Evolutionary conservation across 2,797 vertebrate species (phyloP).

Genomic region (Pygocentrus nattereri): DNA sequence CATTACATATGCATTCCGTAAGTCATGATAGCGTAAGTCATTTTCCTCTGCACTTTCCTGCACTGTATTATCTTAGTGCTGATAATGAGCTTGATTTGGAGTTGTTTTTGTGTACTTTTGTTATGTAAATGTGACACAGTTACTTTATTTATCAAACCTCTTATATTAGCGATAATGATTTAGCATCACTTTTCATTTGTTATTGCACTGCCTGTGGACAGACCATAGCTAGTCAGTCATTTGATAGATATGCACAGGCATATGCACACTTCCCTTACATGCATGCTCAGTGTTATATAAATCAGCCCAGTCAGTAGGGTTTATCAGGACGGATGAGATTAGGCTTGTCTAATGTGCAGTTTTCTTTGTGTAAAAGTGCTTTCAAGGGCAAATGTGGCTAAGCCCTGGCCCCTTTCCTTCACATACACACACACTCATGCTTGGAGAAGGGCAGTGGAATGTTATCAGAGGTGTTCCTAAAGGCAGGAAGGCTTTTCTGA

Average conservation of each 20-base stretch:
- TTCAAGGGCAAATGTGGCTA: constrained; percentile 13
- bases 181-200: too few species aligned
- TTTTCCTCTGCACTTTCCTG: too few species aligned
- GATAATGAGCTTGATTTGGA: background rate
- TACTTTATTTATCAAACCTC: background rate
- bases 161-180: background rate
- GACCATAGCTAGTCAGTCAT: background rate
- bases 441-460: constrained; percentile 46
- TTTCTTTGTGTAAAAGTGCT: constrained; percentile 20
- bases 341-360: constrained; percentile 15
- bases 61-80: too few species aligned
- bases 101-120: background rate
- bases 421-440: background rate
- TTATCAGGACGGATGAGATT: background rate
- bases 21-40: too few species aligned
- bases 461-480: constrained; percentile 53
- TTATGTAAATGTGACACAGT: background rate
- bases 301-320: background rate
- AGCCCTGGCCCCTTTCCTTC: background rate
- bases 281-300: background rate
- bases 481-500: constrained; percentile 54
- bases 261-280: background rate
- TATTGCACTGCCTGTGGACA: too few species aligned
- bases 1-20: too few species aligned
- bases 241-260: background rate